phyloP scores from a whole-genome alignment of 2,888 invertebrate species.

The Tholera decimalis region DNA sequence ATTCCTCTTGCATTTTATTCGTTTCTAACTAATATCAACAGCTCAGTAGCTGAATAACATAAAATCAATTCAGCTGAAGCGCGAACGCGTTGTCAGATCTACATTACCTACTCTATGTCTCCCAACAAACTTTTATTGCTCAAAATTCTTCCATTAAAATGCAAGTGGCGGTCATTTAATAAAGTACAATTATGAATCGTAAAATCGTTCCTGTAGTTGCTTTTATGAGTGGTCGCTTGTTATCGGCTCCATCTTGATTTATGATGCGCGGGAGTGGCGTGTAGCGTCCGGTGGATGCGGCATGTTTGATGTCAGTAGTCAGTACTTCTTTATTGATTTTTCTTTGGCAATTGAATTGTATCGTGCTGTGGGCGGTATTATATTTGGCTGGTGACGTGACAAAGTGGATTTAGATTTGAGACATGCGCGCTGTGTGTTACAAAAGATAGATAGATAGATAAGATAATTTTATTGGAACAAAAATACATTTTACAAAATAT shows the following conservation, averaged over 20 bases:
- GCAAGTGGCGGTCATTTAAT: conserved; percentile 87
- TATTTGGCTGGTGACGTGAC: conserved; percentile 36
- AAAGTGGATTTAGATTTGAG: neutral
- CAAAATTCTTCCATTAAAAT: conserved; percentile 85
- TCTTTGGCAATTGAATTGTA: conserved; percentile 59
- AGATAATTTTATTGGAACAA: too few relatives aligned
- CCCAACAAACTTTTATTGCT: conserved; percentile 66
- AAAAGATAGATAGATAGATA: too few relatives aligned
- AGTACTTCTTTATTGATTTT: conserved; percentile 55
- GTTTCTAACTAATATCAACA: too few relatives aligned
- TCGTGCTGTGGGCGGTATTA: conserved; percentile 20
- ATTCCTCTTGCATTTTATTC: too few relatives aligned
- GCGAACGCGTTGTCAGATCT: conserved; percentile 24
- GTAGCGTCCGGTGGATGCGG: conserved; percentile 69
- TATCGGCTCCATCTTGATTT: conserved; percentile 90
- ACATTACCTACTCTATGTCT: conserved; percentile 48
- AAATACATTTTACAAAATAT: too few relatives aligned
- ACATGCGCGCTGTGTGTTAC: neutral
- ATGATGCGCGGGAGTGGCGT: conserved; percentile 72
- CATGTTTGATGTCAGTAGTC: conserved; percentile 59
- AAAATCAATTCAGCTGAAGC: too few relatives aligned
- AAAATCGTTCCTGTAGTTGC: conserved; percentile 88
- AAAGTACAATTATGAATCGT: conserved; percentile 91
- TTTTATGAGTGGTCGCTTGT: conserved; percentile 88
- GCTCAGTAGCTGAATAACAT: too few relatives aligned